A percentile compares a stretch with the other conserved stretches of the same genome.
phyloP scores from a whole-genome alignment of 2,888 invertebrate species.

The Drosophila aldrichi region DNA sequence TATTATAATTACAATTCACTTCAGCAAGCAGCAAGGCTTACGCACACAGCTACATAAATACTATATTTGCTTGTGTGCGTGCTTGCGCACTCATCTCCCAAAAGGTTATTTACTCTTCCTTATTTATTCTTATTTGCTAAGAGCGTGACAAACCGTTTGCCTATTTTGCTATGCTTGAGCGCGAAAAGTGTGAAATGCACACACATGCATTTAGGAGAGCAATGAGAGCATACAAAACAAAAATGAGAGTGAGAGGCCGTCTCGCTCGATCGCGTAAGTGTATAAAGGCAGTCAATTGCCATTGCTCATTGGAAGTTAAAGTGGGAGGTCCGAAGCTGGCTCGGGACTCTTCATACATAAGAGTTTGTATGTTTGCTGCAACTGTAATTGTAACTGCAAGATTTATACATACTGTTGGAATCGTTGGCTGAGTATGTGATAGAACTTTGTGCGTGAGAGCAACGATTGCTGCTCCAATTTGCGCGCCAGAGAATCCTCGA shows the following conservation, averaged over 20 bases:
- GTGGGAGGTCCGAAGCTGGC: no score
- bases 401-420: constrained; percentile 63
- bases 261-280: background rate
- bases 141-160: background rate
- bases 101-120: background rate
- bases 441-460: constrained; percentile 69
- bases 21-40: background rate
- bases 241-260: background rate
- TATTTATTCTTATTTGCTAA: background rate
- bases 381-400: background rate
- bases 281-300: background rate
- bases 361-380: background rate
- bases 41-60: background rate
- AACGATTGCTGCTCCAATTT: constrained; percentile 45
- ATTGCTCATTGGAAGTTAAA: background rate
- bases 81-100: background rate
- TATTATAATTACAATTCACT: background rate
- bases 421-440: constrained; percentile 61
- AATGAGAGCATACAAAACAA: background rate
- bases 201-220: background rate
- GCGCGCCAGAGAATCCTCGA: constrained; percentile 32
- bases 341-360: background rate
- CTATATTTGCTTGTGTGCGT: background rate
- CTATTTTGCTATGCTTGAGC: background rate
- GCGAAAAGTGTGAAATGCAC: background rate